Conservation (phyloP, 2,113 vertebrate species). For the Sceloporus tristichus region DNA sequence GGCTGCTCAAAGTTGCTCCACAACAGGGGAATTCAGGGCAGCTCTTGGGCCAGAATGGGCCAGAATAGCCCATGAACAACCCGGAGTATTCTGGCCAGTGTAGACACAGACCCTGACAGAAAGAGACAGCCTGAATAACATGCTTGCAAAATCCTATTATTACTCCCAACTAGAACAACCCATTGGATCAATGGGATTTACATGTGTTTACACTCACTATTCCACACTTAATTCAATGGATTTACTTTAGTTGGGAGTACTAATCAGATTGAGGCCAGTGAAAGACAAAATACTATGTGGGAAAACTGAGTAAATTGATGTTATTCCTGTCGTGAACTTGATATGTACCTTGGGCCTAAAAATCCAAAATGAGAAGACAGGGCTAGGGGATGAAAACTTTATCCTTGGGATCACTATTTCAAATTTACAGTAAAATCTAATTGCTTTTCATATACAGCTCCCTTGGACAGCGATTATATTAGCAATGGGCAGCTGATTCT, state of each 20-base stretch:
- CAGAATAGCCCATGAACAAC: too few relatives aligned
- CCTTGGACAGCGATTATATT: background rate
- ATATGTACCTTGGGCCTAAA: background rate
- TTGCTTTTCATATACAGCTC: background rate
- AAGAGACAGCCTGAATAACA: background rate
- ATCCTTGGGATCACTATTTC: background rate
- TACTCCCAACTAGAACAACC: too few relatives aligned
- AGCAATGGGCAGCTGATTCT: slow-evolving; percentile 22
- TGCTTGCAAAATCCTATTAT: too few relatives aligned
- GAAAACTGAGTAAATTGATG: background rate
- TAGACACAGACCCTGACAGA: background rate
- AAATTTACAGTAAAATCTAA: background rate
- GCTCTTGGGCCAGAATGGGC: too few relatives aligned
- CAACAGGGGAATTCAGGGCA: too few relatives aligned
- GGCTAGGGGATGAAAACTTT: background rate
- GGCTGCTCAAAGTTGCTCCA: too few relatives aligned
- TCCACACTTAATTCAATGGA: background rate
- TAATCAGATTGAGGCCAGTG: too few relatives aligned
- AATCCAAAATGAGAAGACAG: background rate
- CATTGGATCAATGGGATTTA: too few relatives aligned
- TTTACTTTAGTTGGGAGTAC: too few relatives aligned
- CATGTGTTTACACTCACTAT: too few relatives aligned
- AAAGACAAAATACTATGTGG: background rate
- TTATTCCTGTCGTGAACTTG: background rate
- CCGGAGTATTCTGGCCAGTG: too few relatives aligned